Percentiles rank a stretch among this genome's conserved stretches.
These are phyloP conservation scores for Sinohyriopsis cumingii DNA, from an alignment of 2,888 invertebrate genomes.

Conservation along the genomic window DNA sequence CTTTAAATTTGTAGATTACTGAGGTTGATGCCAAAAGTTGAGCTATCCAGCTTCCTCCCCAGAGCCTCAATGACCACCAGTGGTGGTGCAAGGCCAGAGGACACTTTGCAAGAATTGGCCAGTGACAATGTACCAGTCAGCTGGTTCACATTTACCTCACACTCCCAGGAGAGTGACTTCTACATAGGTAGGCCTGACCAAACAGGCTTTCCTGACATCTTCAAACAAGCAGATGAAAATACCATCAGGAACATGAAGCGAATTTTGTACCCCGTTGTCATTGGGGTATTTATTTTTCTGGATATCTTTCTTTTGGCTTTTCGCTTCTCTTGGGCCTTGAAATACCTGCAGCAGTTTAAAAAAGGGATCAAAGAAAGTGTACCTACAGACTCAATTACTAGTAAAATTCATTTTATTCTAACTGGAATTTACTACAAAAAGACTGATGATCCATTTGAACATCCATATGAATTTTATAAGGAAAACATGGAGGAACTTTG, in stretches of 20 bases:
- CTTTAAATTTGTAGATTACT: slow-evolving; percentile 15
- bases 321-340: slow-evolving; percentile 56
- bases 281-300: slow-evolving; percentile 52
- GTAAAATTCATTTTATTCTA: slow-evolving; percentile 56
- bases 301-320: slow-evolving; percentile 55
- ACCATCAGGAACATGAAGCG: slow-evolving; percentile 27
- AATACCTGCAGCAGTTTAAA: slow-evolving; percentile 44
- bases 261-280: slow-evolving; percentile 48
- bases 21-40: slow-evolving; percentile 25
- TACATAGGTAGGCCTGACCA: background rate
- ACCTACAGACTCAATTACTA: slow-evolving; percentile 57
- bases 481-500: slow-evolving; percentile 50
- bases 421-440: slow-evolving; percentile 53
- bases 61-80: slow-evolving; percentile 10
- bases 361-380: slow-evolving; percentile 56
- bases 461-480: slow-evolving; percentile 48
- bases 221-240: slow-evolving; percentile 2
- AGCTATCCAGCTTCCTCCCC: slow-evolving; percentile 12
- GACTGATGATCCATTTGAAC: slow-evolving; percentile 38
- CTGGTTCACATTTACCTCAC: slow-evolving; percentile 24
- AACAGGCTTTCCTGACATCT: background rate
- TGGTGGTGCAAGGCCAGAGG: background rate
- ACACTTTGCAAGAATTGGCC: background rate
- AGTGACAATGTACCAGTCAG: slow-evolving; percentile 16
- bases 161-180: background rate